Percentiles rank a stretch among this genome's conserved stretches.
Conservation (phyloP, 1,140 invertebrate species). For the Delia radicum region DNA sequence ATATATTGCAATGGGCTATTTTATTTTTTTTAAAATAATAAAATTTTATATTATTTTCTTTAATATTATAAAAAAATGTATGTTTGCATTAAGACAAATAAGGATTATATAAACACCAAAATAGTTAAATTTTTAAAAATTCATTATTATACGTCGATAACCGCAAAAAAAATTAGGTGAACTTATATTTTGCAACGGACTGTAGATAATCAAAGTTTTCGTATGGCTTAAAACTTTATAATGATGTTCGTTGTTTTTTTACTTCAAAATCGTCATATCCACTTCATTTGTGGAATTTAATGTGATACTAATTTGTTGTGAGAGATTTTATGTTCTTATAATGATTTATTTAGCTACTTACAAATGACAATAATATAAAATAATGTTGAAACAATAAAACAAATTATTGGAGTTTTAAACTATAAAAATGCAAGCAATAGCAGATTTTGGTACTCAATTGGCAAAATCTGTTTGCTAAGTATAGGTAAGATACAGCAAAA, state of each 20-base stretch:
- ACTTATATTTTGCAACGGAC: neutral
- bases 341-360: neutral
- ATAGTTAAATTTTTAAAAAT: neutral
- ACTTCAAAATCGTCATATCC: neutral
- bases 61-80: too few species aligned
- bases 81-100: neutral
- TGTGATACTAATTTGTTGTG: neutral
- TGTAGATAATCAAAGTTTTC: neutral
- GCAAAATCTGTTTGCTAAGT: too few species aligned
- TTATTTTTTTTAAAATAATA: neutral
- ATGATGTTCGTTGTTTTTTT: neutral
- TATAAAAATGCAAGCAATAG: too few species aligned
- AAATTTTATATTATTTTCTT: too few species aligned
- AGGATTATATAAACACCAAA: neutral
- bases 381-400: neutral
- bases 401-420: too few species aligned
- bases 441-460: too few species aligned
- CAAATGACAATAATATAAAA: neutral
- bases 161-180: neutral
- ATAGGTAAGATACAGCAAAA: too few species aligned
- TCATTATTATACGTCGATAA: too few species aligned
- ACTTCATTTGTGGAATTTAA: neutral
- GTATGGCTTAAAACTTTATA: neutral
- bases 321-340: neutral
- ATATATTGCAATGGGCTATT: too few species aligned